Evolutionary conservation across 2,888 invertebrate genomes (phyloP).

Genomic region (Rotaria socialis): DNA sequence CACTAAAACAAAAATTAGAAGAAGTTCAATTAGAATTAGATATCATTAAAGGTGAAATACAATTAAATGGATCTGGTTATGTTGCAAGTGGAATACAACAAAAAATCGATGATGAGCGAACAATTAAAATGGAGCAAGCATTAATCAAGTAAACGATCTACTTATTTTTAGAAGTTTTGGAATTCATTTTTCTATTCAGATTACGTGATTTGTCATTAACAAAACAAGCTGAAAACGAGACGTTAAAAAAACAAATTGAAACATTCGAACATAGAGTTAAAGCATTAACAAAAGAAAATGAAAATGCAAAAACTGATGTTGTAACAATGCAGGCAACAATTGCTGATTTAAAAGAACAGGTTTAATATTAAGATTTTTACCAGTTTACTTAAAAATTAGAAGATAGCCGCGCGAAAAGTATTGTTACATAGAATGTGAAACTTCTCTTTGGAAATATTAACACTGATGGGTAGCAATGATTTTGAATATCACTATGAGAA

Average conservation of each 20-base stretch:
- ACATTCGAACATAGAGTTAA: conserved; percentile 47
- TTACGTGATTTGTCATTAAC: conserved; percentile 87
- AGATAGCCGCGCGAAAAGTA: no score
- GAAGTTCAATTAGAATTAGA: conserved; percentile 43
- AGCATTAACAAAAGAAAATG: conserved; percentile 79
- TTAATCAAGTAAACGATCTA: conserved; percentile 67
- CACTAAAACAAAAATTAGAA: conserved; percentile 40
- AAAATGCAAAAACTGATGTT: conserved; percentile 75
- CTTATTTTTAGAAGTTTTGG: not conserved
- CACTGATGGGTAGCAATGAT: no score
- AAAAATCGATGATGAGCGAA: conserved; percentile 89
- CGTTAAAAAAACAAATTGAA: conserved; percentile 62
- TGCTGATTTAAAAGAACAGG: conserved; percentile 84
- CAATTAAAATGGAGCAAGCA: conserved; percentile 82
- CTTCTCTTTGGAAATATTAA: no score
- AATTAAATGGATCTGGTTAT: conserved; percentile 50
- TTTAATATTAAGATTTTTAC: conserved; percentile 50
- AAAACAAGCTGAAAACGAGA: conserved; percentile 83
- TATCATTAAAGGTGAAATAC: conserved; percentile 45
- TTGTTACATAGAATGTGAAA: no score
- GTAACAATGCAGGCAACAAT: conserved; percentile 81
- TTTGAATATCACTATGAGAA: no score
- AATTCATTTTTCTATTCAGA: conserved; percentile 59
- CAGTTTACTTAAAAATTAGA: no score
- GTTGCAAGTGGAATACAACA: conserved; percentile 70